Conservation (phyloP, 2,888 invertebrate genomes). For the Iphiclides podalirius region DNA sequence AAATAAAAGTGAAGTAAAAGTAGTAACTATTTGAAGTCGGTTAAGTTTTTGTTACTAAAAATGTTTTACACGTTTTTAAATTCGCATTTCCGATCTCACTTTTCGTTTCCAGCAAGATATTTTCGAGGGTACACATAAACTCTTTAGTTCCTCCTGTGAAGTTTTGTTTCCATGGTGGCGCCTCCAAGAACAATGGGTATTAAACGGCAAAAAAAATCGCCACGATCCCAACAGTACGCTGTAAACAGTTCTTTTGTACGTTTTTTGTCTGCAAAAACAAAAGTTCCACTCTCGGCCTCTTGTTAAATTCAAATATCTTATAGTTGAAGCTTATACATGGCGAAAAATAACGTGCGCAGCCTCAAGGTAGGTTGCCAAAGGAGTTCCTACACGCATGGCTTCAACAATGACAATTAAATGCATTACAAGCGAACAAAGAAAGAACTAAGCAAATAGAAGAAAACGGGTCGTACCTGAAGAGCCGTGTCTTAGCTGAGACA, state of each 20-base stretch:
- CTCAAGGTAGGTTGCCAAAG: neutral
- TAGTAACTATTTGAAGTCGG: too few relatives aligned
- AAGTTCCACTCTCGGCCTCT: constrained; percentile 6
- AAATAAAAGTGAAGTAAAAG: too few relatives aligned
- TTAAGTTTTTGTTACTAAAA: too few relatives aligned
- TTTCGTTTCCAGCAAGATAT: neutral
- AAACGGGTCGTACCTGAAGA: neutral
- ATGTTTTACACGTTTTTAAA: neutral
- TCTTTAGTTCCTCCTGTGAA: neutral
- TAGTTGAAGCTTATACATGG: neutral
- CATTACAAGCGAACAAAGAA: neutral
- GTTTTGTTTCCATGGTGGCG: too few relatives aligned
- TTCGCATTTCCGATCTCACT: too few relatives aligned
- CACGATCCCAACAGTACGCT: constrained; percentile 8
- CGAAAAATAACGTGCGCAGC: neutral
- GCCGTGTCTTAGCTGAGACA: neutral
- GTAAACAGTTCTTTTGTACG: constrained; percentile 20
- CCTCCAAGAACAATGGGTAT: constrained; percentile 16
- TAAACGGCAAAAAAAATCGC: constrained; percentile 6
- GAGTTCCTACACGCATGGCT: neutral
- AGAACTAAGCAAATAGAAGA: neutral
- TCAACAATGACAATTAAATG: neutral
- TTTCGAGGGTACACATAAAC: neutral
- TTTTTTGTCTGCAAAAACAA: constrained; percentile 22
- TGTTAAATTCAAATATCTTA: constrained; percentile 16